A percentile compares a stretch with the other conserved stretches of the same genome.
These are phyloP conservation scores for Pygoscelis antarcticus DNA, from an alignment of 2,113 vertebrate genomes.

Conservation along the genomic window DNA sequence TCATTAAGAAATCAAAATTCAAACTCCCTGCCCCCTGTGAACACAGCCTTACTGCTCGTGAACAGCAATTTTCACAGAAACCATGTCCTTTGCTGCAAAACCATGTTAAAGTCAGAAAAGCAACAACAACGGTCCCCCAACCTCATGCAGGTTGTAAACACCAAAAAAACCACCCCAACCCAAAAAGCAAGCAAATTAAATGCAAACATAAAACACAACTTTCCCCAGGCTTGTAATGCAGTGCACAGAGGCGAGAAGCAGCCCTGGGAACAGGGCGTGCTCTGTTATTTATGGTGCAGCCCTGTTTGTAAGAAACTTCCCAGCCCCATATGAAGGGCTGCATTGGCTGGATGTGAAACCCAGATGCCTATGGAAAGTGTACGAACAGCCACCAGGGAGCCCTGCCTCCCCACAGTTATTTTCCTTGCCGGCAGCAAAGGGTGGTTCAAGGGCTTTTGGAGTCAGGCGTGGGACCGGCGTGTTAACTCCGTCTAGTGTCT, in stretches of 20 bases:
- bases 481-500: background rate
- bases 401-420: background rate
- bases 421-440: background rate
- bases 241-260: background rate
- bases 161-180: background rate
- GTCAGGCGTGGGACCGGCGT: rapidly evolving
- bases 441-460: background rate
- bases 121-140: background rate
- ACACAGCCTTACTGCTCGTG: background rate
- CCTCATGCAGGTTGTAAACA: background rate
- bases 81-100: rapidly evolving
- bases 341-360: background rate
- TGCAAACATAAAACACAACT: background rate
- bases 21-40: background rate
- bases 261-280: background rate
- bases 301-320: background rate
- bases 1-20: slow-evolving; percentile 21
- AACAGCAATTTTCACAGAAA: background rate
- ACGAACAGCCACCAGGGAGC: background rate
- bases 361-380: background rate
- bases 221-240: background rate
- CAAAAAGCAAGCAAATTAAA: background rate
- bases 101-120: background rate
- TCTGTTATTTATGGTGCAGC: background rate
- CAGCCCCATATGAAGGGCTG: background rate